phyloP scores from a whole-genome alignment of 2,888 invertebrate species.

The Polymixis lichenea region DNA sequence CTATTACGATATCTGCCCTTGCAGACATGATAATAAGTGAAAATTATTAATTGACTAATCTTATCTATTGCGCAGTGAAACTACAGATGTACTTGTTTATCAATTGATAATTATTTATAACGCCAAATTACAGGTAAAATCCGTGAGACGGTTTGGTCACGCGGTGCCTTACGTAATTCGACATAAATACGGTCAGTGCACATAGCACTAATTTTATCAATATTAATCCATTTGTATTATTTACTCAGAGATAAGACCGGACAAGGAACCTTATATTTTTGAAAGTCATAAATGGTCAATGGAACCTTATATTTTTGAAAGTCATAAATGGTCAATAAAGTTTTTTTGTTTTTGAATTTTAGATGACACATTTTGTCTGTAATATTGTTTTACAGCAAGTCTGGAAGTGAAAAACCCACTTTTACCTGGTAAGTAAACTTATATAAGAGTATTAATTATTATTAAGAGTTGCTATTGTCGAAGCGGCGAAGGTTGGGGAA shows the following conservation, averaged over 20 bases:
- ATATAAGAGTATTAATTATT: no score
- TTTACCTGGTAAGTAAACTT: not conserved
- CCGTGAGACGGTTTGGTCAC: constrained; percentile 3
- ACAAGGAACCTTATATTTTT: not conserved
- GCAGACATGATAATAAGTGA: constrained; percentile 26
- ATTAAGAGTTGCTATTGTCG: no score
- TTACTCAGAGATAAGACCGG: constrained; percentile 20
- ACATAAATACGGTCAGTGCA: constrained; percentile 1
- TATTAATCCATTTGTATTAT: constrained; percentile 5
- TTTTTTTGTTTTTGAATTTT: not conserved
- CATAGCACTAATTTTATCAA: constrained; percentile 14
- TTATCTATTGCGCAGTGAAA: constrained; percentile 30
- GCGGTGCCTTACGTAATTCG: constrained; percentile 27
- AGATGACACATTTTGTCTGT: not conserved
- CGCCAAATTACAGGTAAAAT: constrained; percentile 15
- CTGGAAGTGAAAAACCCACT: not conserved
- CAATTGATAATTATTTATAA: constrained; percentile 23
- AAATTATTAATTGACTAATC: constrained; percentile 38
- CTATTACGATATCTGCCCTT: not conserved
- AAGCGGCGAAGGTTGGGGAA: no score
- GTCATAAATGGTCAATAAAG: not conserved
- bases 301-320: not conserved
- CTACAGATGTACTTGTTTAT: constrained; percentile 42
- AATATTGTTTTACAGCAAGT: not conserved
- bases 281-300: no score